Evolutionary conservation across 2,888 invertebrate genomes (phyloP).

Genomic region (Callimorpha dominula): DNA sequence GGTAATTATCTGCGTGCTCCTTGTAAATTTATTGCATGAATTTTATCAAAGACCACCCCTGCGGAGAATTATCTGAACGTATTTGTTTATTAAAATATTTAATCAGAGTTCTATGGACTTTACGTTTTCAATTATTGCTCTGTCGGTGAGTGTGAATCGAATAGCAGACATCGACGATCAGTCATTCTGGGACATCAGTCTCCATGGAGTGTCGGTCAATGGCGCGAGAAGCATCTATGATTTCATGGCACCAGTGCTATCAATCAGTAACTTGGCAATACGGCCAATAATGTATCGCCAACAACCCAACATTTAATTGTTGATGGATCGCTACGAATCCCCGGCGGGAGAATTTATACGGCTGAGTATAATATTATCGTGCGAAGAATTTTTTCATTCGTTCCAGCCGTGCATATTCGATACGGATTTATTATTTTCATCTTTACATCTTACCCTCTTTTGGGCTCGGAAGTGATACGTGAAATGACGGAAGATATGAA

Average conservation of each 20-base stretch:
- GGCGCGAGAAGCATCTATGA: slow-evolving; percentile 64
- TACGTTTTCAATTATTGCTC: slow-evolving; percentile 52
- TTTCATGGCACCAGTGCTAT: slow-evolving; percentile 74
- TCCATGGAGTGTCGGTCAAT: slow-evolving; percentile 67
- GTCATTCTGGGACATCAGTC: slow-evolving; percentile 73
- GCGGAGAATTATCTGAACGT: slow-evolving; percentile 56
- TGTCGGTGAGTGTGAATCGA: slow-evolving; percentile 59
- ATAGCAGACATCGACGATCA: slow-evolving; percentile 63
- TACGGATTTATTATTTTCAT: slow-evolving; percentile 85
- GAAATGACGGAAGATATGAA: slow-evolving; percentile 85
- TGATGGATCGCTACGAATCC: slow-evolving; percentile 76
- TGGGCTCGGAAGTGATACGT: slow-evolving; percentile 84
- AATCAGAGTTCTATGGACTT: slow-evolving; percentile 44
- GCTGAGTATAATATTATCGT: slow-evolving; percentile 55
- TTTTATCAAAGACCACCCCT: slow-evolving; percentile 60
- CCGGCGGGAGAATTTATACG: slow-evolving; percentile 72
- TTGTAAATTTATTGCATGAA: slow-evolving; percentile 64
- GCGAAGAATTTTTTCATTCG: slow-evolving; percentile 68
- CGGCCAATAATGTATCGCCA: slow-evolving; percentile 81
- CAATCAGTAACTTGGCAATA: slow-evolving; percentile 80
- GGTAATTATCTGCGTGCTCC: slow-evolving; percentile 66
- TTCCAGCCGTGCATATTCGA: slow-evolving; percentile 80
- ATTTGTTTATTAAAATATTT: slow-evolving; percentile 57
- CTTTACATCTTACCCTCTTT: slow-evolving; percentile 81
- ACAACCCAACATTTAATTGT: slow-evolving; percentile 83